phyloP scores from a whole-genome alignment of 2,888 invertebrate genomes.

The Callyntrura sp. region DNA sequence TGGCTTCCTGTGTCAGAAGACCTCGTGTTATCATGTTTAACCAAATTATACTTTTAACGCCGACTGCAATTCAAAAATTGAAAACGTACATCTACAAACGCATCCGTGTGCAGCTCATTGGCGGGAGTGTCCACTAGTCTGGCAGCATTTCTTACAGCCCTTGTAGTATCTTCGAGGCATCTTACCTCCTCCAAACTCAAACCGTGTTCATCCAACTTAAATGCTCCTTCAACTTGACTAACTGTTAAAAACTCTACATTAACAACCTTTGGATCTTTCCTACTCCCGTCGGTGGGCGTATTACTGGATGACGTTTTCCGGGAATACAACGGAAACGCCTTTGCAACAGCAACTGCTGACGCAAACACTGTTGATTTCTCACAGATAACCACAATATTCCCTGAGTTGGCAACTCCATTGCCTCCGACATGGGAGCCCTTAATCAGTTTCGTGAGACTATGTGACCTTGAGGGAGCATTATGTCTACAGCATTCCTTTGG shows the following conservation, averaged over 20 bases:
- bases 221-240: conserved; percentile 81
- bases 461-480: conserved; percentile 92
- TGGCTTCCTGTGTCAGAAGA: conserved; percentile 92
- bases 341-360: conserved; percentile 92
- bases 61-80: too few relatives aligned
- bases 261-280: conserved; percentile 84
- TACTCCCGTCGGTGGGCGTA: conserved; percentile 30
- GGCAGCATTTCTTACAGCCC: conserved; percentile 88
- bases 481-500: conserved; percentile 93
- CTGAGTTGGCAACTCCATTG: conserved; percentile 32
- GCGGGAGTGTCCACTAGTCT: conserved; percentile 94
- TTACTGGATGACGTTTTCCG: conserved; percentile 86
- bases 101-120: conserved; percentile 93
- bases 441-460: conserved; percentile 91
- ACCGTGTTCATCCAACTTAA: conserved; percentile 86
- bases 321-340: conserved; percentile 91
- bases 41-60: too few relatives aligned
- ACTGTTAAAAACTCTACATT: conserved; percentile 88
- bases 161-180: conserved; percentile 59
- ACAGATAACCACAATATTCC: conserved; percentile 89
- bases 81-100: conserved; percentile 90
- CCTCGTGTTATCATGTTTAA: too few relatives aligned
- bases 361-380: conserved; percentile 92
- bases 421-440: conserved; percentile 85
- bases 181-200: conserved; percentile 87